Percentiles rank a stretch among this genome's conserved stretches.
phyloP scores from a whole-genome alignment of 2,888 invertebrate species.

The Cylindroiulus punctatus region DNA sequence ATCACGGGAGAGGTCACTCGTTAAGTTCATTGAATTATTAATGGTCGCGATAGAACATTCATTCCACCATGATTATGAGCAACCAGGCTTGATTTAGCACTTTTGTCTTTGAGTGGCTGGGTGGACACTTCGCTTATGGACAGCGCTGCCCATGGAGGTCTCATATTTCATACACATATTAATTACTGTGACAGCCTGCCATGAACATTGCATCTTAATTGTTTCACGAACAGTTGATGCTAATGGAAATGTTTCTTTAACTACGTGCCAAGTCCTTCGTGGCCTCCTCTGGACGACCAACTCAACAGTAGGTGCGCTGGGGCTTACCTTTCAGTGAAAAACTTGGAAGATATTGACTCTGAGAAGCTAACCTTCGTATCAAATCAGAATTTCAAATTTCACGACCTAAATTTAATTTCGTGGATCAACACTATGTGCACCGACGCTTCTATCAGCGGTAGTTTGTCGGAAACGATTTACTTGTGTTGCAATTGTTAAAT shows the following conservation, averaged over 20 bases:
- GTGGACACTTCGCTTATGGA: background rate
- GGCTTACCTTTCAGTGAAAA: background rate
- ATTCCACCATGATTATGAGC: background rate
- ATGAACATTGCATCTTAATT: background rate
- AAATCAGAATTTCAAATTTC: background rate
- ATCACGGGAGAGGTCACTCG: slow-evolving; percentile 11
- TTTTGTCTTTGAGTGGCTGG: background rate
- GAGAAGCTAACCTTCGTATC: background rate
- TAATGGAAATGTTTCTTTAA: background rate
- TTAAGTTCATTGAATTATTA: slow-evolving; percentile 41
- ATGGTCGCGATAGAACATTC: background rate
- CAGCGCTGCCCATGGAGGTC: slow-evolving; percentile 5
- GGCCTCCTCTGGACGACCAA: background rate
- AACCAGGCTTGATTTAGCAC: background rate
- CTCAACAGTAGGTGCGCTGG: background rate
- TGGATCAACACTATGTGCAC: no score
- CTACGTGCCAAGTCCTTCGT: background rate
- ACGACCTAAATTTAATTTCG: no score
- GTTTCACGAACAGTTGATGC: background rate
- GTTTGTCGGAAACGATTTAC: no score
- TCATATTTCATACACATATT: background rate
- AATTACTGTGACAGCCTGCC: slow-evolving; percentile 16
- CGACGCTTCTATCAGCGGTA: no score
- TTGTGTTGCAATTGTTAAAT: no score
- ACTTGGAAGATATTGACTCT: background rate